Evolutionary conservation across 2,113 vertebrate species (phyloP).

Genomic region (Campylomormyrus tamandua): DNA sequence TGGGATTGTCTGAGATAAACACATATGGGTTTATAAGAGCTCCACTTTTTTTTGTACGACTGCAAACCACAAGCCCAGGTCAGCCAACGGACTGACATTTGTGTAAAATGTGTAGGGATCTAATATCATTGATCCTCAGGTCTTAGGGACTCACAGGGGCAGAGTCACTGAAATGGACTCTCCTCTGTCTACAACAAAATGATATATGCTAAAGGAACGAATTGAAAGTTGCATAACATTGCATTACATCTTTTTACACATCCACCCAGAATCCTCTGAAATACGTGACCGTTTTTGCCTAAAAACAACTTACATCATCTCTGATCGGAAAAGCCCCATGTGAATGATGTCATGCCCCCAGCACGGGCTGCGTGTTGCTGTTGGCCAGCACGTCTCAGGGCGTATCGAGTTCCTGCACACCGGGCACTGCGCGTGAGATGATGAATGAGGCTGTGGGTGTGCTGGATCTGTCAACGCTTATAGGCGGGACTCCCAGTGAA

Average conservation of each 20-base stretch:
- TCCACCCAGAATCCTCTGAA: not conserved
- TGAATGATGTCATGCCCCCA: not conserved
- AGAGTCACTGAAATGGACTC: not conserved
- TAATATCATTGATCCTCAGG: not conserved
- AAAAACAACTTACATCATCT: conserved; percentile 3
- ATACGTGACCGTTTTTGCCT: not conserved
- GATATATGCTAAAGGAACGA: not conserved
- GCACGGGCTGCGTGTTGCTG: not conserved
- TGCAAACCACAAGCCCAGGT: not conserved
- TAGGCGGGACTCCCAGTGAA: conserved; percentile 24
- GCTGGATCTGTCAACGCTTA: conserved; percentile 30
- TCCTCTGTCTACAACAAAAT: not conserved
- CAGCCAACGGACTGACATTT: not conserved
- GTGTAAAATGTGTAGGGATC: not conserved
- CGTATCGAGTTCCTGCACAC: not conserved
- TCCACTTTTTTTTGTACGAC: not conserved
- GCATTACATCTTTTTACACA: too few species aligned
- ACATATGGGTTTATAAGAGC: not conserved
- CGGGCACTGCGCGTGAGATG: conserved; percentile 21
- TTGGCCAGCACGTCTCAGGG: not conserved
- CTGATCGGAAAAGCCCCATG: not conserved
- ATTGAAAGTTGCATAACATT: not conserved
- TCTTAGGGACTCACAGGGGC: not conserved
- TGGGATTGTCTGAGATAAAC: not conserved
- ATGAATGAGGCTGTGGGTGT: conserved; percentile 32